phyloP scores from a whole-genome alignment of 2,797 vertebrate species.

The Nyctalus aviator region DNA sequence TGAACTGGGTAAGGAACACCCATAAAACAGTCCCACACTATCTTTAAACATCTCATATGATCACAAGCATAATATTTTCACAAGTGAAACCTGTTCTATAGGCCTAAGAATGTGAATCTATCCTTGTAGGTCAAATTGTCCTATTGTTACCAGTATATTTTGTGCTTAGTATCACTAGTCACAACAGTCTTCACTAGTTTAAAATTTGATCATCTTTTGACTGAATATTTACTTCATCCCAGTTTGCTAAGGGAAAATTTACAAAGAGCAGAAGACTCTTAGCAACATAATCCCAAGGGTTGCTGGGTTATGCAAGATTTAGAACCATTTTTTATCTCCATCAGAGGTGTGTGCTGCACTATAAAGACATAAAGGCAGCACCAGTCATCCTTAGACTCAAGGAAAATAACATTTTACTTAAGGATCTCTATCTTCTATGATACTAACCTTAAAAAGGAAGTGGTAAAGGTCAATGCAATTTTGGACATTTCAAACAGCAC shows the following conservation, averaged over 20 bases:
- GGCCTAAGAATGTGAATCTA: not conserved
- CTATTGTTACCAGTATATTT: not conserved
- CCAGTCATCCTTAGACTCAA: not conserved
- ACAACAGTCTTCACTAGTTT: slow-evolving; percentile 43
- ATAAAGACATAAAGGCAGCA: not conserved
- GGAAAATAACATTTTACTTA: slow-evolving; percentile 32
- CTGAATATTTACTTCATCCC: slow-evolving; percentile 16
- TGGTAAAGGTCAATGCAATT: slow-evolving; percentile 29
- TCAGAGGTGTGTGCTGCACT: not conserved
- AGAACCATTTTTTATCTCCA: slow-evolving; percentile 25
- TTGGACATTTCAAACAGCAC: slow-evolving; percentile 41
- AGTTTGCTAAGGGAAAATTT: slow-evolving; percentile 47
- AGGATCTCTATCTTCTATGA: slow-evolving; percentile 22
- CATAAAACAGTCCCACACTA: not conserved
- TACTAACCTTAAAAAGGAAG: not conserved
- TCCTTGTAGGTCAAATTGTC: slow-evolving; percentile 28
- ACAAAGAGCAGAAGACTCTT: slow-evolving; percentile 1
- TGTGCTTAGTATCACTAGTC: not conserved
- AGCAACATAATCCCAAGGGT: slow-evolving; percentile 33
- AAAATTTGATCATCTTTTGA: slow-evolving; percentile 57
- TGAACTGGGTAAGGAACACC: not conserved
- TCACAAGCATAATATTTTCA: slow-evolving; percentile 3
- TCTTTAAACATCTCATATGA: slow-evolving; percentile 20
- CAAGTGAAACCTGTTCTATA: not conserved
- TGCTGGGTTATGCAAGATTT: not conserved